These are phyloP conservation scores for Rhamnusium bicolor DNA, from an alignment of 2,888 invertebrate genomes.

Conservation along the genomic window DNA sequence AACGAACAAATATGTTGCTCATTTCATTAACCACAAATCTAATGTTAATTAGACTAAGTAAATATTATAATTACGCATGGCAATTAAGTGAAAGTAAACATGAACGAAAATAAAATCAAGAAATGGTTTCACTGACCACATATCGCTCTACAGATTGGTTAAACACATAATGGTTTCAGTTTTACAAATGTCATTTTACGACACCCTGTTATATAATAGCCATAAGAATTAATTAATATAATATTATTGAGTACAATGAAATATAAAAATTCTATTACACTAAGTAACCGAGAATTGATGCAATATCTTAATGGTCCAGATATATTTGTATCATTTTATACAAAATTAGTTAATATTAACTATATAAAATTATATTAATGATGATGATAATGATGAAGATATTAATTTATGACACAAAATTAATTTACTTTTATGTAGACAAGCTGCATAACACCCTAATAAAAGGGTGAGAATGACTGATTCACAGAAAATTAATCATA, in stretches of 20 bases:
- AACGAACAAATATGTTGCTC: background rate
- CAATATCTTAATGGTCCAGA: background rate
- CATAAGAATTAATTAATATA: background rate
- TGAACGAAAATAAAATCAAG: constrained; percentile 3
- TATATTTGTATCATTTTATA: background rate
- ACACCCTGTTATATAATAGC: background rate
- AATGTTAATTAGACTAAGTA: constrained; percentile 27
- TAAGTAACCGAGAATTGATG: background rate
- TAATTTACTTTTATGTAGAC: no score
- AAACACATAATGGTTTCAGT: background rate
- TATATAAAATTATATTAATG: no score
- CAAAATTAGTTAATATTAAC: background rate
- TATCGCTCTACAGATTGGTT: background rate
- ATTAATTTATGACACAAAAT: no score
- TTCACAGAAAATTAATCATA: no score
- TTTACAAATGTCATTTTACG: background rate
- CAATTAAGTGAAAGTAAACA: constrained; percentile 22
- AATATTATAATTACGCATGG: constrained; percentile 25
- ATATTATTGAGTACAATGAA: background rate
- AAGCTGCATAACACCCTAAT: no score
- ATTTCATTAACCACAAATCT: background rate
- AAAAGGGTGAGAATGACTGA: no score
- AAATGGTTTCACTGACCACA: constrained; percentile 20
- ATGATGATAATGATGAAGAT: no score
- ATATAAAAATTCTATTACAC: background rate